Evolutionary conservation across 2,888 invertebrate species (phyloP).

Genomic region (Clistopyga incitator): DNA sequence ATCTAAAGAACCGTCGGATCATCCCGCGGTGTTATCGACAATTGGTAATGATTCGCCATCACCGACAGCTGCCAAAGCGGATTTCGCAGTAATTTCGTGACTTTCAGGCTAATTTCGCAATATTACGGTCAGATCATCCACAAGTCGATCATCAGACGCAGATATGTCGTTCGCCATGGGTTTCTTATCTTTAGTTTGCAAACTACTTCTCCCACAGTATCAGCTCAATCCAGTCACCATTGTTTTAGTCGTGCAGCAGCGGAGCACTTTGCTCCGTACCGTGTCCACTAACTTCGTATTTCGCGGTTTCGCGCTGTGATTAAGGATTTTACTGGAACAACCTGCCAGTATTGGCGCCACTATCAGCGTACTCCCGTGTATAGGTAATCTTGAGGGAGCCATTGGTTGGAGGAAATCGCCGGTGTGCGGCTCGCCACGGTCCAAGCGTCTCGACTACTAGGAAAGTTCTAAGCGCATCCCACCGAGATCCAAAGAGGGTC

Average conservation of each 20-base stretch:
- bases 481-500: slow-evolving; percentile 68
- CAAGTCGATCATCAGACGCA: too few species aligned
- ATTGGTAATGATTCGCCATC: too few species aligned
- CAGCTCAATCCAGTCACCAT: background rate
- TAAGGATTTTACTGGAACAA: slow-evolving; percentile 62
- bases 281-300: slow-evolving; percentile 58
- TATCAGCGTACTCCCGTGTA: background rate
- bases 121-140: too few species aligned
- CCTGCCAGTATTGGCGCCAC: slow-evolving; percentile 9
- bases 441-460: slow-evolving; percentile 70
- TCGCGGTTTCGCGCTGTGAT: slow-evolving; percentile 53
- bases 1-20: too few species aligned
- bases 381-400: slow-evolving; percentile 23
- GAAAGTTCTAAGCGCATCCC: slow-evolving; percentile 76
- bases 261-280: slow-evolving; percentile 53
- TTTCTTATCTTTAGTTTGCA: background rate
- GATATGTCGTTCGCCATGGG: too few species aligned
- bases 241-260: slow-evolving; percentile 25
- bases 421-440: slow-evolving; percentile 43
- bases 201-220: background rate
- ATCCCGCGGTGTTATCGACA: too few species aligned
- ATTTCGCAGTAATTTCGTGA: too few species aligned
- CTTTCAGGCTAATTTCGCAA: too few species aligned
- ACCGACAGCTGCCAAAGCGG: too few species aligned
- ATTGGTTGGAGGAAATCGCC: slow-evolving; percentile 14